Evolutionary conservation across 2,888 invertebrate species (phyloP), one percentile per base, ranked within the genome.

Genomic region (Leptinotarsa rubiginosa): DNA sequence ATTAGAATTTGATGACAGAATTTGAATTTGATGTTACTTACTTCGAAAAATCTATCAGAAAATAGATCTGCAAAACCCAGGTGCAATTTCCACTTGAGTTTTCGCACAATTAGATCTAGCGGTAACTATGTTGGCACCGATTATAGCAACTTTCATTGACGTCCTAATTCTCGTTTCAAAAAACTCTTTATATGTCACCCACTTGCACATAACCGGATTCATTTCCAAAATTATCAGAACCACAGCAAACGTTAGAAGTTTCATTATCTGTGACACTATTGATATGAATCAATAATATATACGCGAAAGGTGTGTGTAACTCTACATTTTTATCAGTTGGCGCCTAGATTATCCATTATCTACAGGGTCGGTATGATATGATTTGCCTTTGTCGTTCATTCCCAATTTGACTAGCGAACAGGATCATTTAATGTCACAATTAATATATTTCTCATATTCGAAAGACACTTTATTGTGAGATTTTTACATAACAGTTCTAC

Each of bases 151-250:
- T 16, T 18, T 64, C 15, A 56, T 7, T n/a, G 62, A 62, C 15
- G 41, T 62, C 62, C 62, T 5, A 10, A 31, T 62, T 41, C 7
- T 62, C 2, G 12, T 62, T 62, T 62, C 62, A 52, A 75, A 71
- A 65, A 77, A 77, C 7, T 67, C 20, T 52, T 77, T 52, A 22
- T 77, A 77, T 16, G 73, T 75, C 69, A 77, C 49, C 71, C 75
- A 77, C 22, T 62, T 59, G 16, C 71, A 49, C 49, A 54, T 47
- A 13, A 18, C 20, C 3, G 47, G 65, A 22, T 50, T 65, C 16
- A 52, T 41, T 13, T 52, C 20, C 49, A 70, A 18, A 13, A 72
- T 56, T 69, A 77, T 66, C 50, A 77, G 52, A 47, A 77, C 16
- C 47, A 74, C 18, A 22, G 31, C 47, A 22, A 49, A 50, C 18